Base-by-base conservation (phyloP, 2,888 invertebrate genomes). In the Petrolisthes manimaculis region DNA sequence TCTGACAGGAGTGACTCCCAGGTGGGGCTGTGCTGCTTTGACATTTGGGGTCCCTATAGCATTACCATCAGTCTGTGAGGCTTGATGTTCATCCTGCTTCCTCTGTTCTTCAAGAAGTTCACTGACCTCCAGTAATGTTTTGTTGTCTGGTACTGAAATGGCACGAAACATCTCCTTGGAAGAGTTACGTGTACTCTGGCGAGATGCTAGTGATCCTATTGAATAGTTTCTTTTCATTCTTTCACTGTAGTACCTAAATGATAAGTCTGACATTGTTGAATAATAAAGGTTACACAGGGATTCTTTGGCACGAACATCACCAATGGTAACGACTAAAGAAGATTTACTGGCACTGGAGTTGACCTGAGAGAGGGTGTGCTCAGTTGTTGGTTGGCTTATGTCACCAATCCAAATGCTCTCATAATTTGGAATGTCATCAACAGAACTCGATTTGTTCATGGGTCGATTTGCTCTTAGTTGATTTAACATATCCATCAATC, bases 361-460 rank as follows among this genome's bases (percentile, higher is more conserved):
- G 37, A 78, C 69, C 14, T 61, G 51, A n/a, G 85, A 83, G 6
- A 85, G 86, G n/a, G 69, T 21, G 5, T 83, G 21, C 14, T 79
- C 79, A 51, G n/a, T 79, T 12, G 54, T 71, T 51, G 86, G 81
- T 69, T 84, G 83, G 9, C 88, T 85, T 18, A 88, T 61, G 56
- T 89, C 89, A 14, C 87, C 89, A 82, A 89, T 71, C 91, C 91
- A 91, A 74, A 91, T 91, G 6, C 89, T 86, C 79, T 91, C 91
- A 84, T 91, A 91, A 69, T 91, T 91, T 12, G 91, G 79, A 14
- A 88, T 85, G 71, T 91, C 61, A 55, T 88, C 83, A 53, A 88
- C 83, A 51, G 86, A 88, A 75, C 69, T 89, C 12, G 86, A 84
- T 61, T 88, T 89, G 9, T 83, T 86, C 3, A 88, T 61, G 54